Evolutionary conservation across 2,113 vertebrate genomes (phyloP).

Genomic region (Morphnarchus princeps): DNA sequence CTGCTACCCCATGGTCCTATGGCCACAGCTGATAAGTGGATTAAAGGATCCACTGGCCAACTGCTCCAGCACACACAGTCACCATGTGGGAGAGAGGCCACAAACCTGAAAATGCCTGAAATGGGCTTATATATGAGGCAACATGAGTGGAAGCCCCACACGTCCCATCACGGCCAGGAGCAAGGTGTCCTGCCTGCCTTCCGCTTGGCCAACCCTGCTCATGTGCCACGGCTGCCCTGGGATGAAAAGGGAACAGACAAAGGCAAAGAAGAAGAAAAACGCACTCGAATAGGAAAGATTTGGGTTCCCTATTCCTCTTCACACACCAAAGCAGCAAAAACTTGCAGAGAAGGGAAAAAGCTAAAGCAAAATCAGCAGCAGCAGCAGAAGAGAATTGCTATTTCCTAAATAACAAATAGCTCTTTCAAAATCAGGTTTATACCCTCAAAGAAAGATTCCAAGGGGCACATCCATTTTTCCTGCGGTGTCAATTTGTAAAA

Average conservation of each 20-base stretch:
- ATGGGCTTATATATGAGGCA: background rate
- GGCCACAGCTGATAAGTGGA: accelerated
- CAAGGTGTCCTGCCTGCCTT: background rate
- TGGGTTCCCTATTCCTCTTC: background rate
- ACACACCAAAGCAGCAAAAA: background rate
- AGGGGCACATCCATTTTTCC: background rate
- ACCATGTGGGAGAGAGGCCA: background rate
- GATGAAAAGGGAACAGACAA: background rate
- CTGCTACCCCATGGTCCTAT: background rate
- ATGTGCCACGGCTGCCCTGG: background rate
- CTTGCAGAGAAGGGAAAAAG: background rate
- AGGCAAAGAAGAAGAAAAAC: background rate
- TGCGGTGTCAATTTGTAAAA: background rate
- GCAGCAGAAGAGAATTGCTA: background rate
- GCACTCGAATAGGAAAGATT: background rate
- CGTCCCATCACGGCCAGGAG: background rate
- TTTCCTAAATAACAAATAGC: background rate
- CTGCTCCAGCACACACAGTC: background rate
- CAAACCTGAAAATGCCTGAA: background rate
- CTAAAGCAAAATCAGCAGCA: background rate
- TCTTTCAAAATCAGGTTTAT: background rate
- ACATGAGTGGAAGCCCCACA: background rate
- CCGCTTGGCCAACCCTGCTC: background rate
- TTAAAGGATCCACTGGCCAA: background rate
- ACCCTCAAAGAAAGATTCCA: background rate